Evolutionary conservation across 2,113 vertebrate species (phyloP).

Genomic region (Physeter macrocephalus): DNA sequence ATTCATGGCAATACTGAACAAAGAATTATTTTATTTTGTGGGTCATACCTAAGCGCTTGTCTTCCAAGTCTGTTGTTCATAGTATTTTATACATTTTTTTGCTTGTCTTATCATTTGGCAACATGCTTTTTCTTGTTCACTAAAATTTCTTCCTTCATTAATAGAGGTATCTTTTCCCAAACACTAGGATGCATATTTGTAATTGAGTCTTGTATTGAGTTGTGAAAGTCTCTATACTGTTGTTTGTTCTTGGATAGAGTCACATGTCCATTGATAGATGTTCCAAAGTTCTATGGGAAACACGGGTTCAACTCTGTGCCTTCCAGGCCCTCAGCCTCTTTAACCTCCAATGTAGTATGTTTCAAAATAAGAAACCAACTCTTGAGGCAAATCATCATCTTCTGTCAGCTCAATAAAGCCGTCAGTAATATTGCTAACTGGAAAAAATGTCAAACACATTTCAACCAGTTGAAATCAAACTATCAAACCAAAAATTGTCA

Average conservation of each 20-base stretch:
- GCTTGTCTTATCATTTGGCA: neutral
- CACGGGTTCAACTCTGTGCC: neutral
- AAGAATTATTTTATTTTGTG: neutral
- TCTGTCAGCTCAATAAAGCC: neutral
- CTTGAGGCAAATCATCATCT: neutral
- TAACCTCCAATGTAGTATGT: neutral
- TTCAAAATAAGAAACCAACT: neutral
- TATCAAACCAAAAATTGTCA: neutral
- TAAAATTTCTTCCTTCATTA: neutral
- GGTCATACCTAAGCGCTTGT: neutral
- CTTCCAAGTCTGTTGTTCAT: neutral
- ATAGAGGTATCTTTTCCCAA: neutral
- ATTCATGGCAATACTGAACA: neutral
- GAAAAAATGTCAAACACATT: neutral
- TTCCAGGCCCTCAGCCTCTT: neutral
- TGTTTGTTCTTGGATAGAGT: neutral
- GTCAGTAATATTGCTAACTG: neutral
- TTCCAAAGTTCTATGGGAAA: neutral
- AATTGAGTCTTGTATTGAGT: too few species aligned
- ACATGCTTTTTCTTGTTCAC: neutral
- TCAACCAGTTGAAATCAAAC: neutral
- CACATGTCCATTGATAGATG: neutral
- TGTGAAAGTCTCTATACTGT: neutral
- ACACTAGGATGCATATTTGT: neutral
- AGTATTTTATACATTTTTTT: neutral